These are phyloP conservation scores for Troides aeacus DNA, from an alignment of 2,888 invertebrate genomes.

Conservation along the genomic window DNA sequence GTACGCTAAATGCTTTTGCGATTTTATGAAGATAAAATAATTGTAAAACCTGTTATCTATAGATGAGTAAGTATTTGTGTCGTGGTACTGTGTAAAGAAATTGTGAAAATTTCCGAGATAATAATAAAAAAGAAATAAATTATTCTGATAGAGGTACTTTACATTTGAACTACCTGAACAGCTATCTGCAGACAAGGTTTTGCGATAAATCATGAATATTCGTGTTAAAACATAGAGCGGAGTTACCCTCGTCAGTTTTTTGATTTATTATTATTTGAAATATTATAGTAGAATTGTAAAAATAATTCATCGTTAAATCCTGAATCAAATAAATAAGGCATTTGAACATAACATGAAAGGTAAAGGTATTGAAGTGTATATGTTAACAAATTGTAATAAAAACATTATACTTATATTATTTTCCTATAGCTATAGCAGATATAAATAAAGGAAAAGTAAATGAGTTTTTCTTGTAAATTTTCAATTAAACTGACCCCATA, in stretches of 20 bases:
- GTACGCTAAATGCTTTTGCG: too few relatives aligned
- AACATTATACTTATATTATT: too few relatives aligned
- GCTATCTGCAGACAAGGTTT: not conserved
- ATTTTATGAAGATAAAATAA: too few relatives aligned
- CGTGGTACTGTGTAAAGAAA: not conserved
- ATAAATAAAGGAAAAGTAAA: too few relatives aligned
- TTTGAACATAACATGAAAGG: not conserved
- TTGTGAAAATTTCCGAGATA: not conserved
- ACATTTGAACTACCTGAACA: not conserved
- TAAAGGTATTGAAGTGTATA: not conserved
- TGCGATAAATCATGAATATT: constrained; percentile 5
- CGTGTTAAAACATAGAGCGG: constrained; percentile 1
- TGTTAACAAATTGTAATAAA: too few relatives aligned
- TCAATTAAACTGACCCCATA: not conserved
- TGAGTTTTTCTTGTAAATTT: not conserved
- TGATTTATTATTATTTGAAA: not conserved
- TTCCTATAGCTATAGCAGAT: too few relatives aligned
- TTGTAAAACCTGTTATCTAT: too few relatives aligned
- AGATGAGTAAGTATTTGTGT: too few relatives aligned
- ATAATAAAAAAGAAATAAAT: not conserved
- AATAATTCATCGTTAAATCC: not conserved
- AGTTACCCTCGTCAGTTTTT: constrained; percentile 8
- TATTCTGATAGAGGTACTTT: not conserved
- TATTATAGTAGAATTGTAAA: not conserved
- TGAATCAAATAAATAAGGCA: not conserved